phyloP scores from a whole-genome alignment of 2,797 vertebrate genomes.

The Brachyrhaphis roseni region DNA sequence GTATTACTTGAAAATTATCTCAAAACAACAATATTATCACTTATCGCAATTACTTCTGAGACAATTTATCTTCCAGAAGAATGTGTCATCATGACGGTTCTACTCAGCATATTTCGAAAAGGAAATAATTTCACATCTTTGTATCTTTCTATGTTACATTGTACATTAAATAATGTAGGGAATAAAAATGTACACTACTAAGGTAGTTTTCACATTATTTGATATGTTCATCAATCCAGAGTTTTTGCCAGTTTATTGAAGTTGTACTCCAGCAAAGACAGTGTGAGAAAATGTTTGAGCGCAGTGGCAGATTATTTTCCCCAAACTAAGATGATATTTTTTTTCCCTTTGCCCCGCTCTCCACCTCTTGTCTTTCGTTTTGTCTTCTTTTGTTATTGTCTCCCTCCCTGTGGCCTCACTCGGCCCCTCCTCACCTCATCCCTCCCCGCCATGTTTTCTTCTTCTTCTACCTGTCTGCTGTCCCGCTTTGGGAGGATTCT shows the following conservation, averaged over 20 bases:
- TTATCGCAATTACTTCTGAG: too few species aligned
- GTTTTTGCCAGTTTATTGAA: not conserved
- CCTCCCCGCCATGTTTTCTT: constrained; percentile 27
- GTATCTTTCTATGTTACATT: not conserved
- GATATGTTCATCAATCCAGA: not conserved
- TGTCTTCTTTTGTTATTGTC: constrained; percentile 37
- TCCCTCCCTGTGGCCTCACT: constrained; percentile 27
- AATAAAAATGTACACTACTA: not conserved
- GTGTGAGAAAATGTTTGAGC: not conserved
- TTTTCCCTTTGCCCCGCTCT: not conserved
- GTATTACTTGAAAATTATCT: too few species aligned
- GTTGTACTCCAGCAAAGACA: not conserved
- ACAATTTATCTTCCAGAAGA: too few species aligned
- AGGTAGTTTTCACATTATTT: not conserved
- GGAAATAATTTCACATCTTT: not conserved
- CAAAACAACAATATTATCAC: too few species aligned
- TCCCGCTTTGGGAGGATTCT: constrained; percentile 67
- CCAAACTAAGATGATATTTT: not conserved
- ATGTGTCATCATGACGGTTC: too few species aligned
- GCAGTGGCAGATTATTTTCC: not conserved
- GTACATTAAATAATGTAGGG: not conserved
- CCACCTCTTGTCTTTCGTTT: constrained; percentile 23
- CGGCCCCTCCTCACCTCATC: constrained; percentile 27
- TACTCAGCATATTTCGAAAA: not conserved
- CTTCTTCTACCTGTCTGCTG: constrained; percentile 63